A percentile compares a stretch with the other conserved stretches of the same genome.
Evolutionary conservation across 2,888 invertebrate genomes (phyloP).

Genomic region (Acanthosepion lycidas): DNA sequence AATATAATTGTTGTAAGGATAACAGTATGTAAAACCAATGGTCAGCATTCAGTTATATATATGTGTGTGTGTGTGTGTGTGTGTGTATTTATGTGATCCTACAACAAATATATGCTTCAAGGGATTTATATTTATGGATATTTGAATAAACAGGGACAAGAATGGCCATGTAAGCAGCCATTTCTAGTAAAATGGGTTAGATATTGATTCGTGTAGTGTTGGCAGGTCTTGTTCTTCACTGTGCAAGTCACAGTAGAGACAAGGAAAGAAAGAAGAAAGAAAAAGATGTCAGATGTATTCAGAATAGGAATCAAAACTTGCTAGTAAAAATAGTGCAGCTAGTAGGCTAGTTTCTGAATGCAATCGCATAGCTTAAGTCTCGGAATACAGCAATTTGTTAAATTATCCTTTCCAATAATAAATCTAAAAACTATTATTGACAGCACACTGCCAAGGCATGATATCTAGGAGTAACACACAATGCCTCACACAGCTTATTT

Average conservation of each 20-base stretch:
- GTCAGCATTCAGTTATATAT: background rate
- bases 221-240: slow-evolving; percentile 21
- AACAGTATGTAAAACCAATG: background rate
- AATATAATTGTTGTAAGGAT: background rate
- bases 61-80: too few relatives aligned
- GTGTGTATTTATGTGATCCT: background rate
- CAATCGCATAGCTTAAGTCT: background rate
- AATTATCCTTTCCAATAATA: background rate
- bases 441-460: background rate
- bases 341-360: background rate
- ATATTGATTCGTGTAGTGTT: slow-evolving; percentile 18
- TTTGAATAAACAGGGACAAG: slow-evolving; percentile 1
- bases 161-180: slow-evolving; percentile 22
- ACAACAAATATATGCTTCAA: background rate
- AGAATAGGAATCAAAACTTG: background rate
- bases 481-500: background rate
- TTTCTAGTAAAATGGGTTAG: slow-evolving; percentile 33
- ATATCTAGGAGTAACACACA: background rate
- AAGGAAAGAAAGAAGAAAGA: slow-evolving; percentile 21
- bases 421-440: background rate
- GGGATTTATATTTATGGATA: background rate
- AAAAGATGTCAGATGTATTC: background rate
- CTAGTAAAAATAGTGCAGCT: background rate
- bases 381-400: background rate
- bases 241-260: slow-evolving; percentile 21